Conservation (phyloP, 2,797 vertebrate species). For the Sebastes hubbsi region DNA sequence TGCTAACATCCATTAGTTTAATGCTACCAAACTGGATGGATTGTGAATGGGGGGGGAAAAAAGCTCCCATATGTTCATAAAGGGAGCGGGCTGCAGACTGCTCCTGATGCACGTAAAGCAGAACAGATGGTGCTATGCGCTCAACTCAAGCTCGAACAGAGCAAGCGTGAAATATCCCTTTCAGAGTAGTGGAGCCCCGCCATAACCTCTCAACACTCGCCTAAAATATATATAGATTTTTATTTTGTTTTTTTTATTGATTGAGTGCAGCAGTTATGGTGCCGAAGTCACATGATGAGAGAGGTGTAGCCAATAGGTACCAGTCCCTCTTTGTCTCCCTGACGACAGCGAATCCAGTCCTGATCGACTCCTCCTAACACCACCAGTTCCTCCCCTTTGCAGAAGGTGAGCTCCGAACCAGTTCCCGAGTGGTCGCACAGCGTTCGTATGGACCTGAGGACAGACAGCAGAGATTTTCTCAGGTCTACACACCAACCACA, state of each 20-base stretch:
- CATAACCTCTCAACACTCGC: constrained; percentile 62
- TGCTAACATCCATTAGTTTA: constrained; percentile 63
- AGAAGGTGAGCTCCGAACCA: constrained; percentile 88
- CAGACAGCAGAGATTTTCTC: constrained; percentile 6
- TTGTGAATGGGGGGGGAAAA: constrained; percentile 36
- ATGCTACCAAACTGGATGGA: constrained; percentile 66
- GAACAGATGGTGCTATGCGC: constrained; percentile 67
- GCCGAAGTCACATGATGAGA: constrained; percentile 87
- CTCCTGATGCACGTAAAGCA: constrained; percentile 53
- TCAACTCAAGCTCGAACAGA: constrained; percentile 57
- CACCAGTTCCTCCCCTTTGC: constrained; percentile 89
- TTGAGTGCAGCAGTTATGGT: constrained; percentile 59
- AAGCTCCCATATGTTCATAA: constrained; percentile 62
- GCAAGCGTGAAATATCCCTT: constrained; percentile 69
- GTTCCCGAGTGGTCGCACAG: constrained; percentile 89
- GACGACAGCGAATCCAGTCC: constrained; percentile 94
- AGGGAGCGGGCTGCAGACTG: constrained; percentile 48
- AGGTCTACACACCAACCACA: background rate
- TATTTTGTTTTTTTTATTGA: constrained; percentile 30
- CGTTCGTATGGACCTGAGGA: constrained; percentile 87
- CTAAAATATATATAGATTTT: constrained; percentile 59
- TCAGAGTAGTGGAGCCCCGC: constrained; percentile 63
- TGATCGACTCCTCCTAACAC: constrained; percentile 89
- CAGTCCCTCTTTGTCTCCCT: constrained; percentile 87
- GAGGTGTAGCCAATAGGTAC: constrained; percentile 97